Evolutionary conservation across 2,888 invertebrate genomes (phyloP), one percentile per base, ranked within the genome.

Genomic region (Hydrotaea diabolus): DNA sequence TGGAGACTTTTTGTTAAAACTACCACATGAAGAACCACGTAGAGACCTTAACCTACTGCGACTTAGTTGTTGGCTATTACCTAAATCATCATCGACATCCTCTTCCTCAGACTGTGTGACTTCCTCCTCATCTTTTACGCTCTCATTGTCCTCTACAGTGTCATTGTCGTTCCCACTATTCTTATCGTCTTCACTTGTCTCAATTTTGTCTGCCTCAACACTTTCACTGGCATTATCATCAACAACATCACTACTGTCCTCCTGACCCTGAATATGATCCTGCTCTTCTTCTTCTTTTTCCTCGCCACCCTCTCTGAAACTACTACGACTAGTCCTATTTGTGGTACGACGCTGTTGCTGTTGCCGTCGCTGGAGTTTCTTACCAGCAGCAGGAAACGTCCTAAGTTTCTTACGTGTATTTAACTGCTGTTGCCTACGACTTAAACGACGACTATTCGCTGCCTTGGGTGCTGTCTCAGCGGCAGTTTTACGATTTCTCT

Each of bases 191-290:
- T 66, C 49, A 82, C 75, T 82, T 72, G 43, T 4, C 13, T 31
- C 31, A 31, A 21, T 19, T 23, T 36, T n/a, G 53, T 26, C 53
- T 72, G 53, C 49, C 31, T 26, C 26, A 5, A n/a, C 59, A 21
- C 46, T 21, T 17, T 15, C 19, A 66, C 17, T 23, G 23, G 3
- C 55, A 64, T 55, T 36, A 80, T 78, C 82, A 81, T 84, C 86
- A 80, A 17, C 7, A 19, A 53, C 55, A 81, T 83, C 86, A 80
- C 87, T 87, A 83, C 85, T 86, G 81, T 59, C 43, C 57, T 72
- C 77, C 66, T 74, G 69, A 69, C 39, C 9, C 39, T 39, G 11
- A 3, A 5, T 8, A 3, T 36, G 5, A 36, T 36, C 36, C 11
- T 39, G 11, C 13, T 72, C 62, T 23, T 72, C 81, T 66, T 76